Evolutionary conservation across 2,113 vertebrate genomes (phyloP), one percentile per base, ranked within the genome.

Genomic region (Amphiprion percula): DNA sequence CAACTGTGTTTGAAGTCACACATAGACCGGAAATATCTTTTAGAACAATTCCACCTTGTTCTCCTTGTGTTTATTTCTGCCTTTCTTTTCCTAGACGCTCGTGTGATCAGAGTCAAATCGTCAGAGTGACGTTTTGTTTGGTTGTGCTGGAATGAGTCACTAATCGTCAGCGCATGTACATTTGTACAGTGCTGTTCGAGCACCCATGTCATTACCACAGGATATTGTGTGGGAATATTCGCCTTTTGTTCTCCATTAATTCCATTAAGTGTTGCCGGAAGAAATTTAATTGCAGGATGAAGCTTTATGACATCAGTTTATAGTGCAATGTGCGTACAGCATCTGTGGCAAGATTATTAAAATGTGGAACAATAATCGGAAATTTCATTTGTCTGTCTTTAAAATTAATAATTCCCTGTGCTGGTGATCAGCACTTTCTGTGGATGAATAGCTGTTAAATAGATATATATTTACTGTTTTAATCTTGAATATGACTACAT

Each of bases 71-170:
- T 24, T 66, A 12, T 26, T 49, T 30, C 26, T 37, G 62, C 44
- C 17, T 59, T 62, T 75, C 64, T 58, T 63, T 72, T 67, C 66
- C 49, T 54, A 37, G 68, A 47, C 21, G 24, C 53, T 68, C 55
- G 47, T 44, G 55, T 65, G 55, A 49, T 56, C 47, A 21, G n/a
- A 65, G 68, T 52, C 24, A 30, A 50, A 37, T 37, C 15, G 15
- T 88, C 70, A 77, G 53, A 53, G 41, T 84, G 80, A 85, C 80
- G 55, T 81, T 79, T 70, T 58, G 1, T 77, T 78, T n/a, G 2
- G 17, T 74, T 65, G 60, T 64, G 65, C 49, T 56, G 5, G 68
- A 80, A 86, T 90, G 85, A 92, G 55, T 89, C 85, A 82, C 47
- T 26, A 26, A 9, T 74, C 24, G 52, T 76, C 41, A 50, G 19